phyloP scores from a whole-genome alignment of 1,140 invertebrate species.

The Drosophila watanabei region DNA sequence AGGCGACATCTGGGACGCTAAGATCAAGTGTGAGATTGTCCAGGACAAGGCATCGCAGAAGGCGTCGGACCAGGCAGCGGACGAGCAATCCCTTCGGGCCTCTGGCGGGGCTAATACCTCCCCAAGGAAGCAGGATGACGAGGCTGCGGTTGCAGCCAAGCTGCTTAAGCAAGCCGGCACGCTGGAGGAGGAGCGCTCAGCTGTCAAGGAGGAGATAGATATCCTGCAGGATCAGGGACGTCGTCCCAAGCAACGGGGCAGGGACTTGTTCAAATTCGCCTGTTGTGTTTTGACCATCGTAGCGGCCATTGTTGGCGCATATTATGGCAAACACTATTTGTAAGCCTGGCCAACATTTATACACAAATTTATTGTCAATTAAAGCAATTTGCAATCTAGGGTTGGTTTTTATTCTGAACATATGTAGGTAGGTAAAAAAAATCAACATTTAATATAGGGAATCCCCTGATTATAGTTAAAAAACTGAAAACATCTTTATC shows the following conservation, averaged over 20 bases:
- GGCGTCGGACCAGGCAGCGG: neutral
- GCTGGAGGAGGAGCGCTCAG: conserved; percentile 30
- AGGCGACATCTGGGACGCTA: conserved; percentile 30
- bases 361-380: conserved; percentile 32
- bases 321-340: conserved; percentile 26
- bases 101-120: neutral
- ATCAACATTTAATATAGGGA: too few relatives aligned
- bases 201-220: conserved; percentile 35
- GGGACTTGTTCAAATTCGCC: neutral
- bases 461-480: too few relatives aligned
- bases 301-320: conserved; percentile 29
- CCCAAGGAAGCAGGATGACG: neutral
- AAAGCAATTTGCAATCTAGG: neutral
- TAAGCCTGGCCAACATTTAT: conserved; percentile 3
- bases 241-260: neutral
- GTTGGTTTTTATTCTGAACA: neutral
- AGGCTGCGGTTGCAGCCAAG: conserved; percentile 1
- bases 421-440: too few relatives aligned
- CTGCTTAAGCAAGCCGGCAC: conserved; percentile 19
- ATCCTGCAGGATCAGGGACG: neutral
- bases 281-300: conserved; percentile 15
- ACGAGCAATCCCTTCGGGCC: neutral
- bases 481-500: too few relatives aligned
- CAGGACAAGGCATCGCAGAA: neutral
- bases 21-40: conserved; percentile 52